Base-by-base conservation (phyloP, 2,888 invertebrate genomes). In the Phorcus lineatus region DNA sequence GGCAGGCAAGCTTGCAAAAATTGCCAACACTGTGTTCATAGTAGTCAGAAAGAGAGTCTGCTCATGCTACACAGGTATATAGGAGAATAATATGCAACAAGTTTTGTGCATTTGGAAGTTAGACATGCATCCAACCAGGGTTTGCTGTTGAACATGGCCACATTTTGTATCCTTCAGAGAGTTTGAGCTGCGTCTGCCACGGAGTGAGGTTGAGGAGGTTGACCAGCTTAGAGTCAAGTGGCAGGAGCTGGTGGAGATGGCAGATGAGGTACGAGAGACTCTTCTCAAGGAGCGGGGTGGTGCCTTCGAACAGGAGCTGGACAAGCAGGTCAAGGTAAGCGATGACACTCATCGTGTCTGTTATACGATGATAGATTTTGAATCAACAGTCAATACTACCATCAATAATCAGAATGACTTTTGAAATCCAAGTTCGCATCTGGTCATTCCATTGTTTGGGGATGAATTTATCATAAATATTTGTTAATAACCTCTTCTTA, bases 251-350 rank as follows among this genome's bases (percentile, higher is more conserved):
- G 88, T 92, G 83, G 90, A 91, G 70, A 84, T 93, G 78, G 92
- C 93, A 0, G 93, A 93, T 31, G 86, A 88, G 52, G 92, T 93
- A 24, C 80, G 91, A 67, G 87, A 90, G 28, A 85, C 88, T n/a
- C 88, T 93, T 17, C 87, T 93, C 47, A 92, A 91, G 84, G 92
- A 93, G 78, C 88, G 90, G 67, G 82, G 93, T 55, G 91, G 88
- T 53, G 90, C 91, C 13, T 92, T 93, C 86, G 92, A 93, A 84
- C 93, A 93, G 83, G 93, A 93, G 83, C 88, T 93, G 17, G 93
- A 93, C 85, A 93, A 93, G 85, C 93, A 93, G 87, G 91, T 92
- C 85, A 93, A 93, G 92, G 93, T 93, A 79, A 79, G 84, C 40
- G 57, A 24, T 31, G 11, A 19, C 19, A 47, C 47, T 11, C 47